Evolutionary conservation across 1,140 invertebrate genomes (phyloP).

Genomic region (Drosophila albomicans): DNA sequence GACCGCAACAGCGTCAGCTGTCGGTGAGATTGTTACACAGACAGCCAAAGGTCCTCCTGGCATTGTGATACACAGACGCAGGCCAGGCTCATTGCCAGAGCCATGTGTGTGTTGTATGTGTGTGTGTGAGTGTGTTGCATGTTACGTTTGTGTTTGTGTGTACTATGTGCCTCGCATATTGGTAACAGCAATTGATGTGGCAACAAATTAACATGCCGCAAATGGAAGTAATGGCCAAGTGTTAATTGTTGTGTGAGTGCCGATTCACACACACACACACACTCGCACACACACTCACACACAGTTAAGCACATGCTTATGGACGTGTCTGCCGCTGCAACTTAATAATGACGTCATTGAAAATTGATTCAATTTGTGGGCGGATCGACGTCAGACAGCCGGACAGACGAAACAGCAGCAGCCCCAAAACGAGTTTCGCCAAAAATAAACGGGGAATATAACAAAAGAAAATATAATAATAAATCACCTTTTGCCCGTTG

Average conservation of each 20-base stretch:
- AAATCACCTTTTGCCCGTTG: conserved; percentile 57
- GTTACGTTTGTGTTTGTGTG: background rate
- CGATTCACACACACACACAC: conserved; percentile 21
- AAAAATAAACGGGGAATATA: conserved; percentile 18
- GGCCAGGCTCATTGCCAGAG: background rate
- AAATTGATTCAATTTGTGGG: conserved; percentile 65
- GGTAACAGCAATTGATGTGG: conserved; percentile 80
- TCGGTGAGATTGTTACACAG: conserved; percentile 76
- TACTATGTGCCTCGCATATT: conserved; percentile 68
- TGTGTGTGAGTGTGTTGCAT: conserved; percentile 12
- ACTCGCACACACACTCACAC: background rate
- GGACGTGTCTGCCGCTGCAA: conserved; percentile 39
- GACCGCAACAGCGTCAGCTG: conserved; percentile 81
- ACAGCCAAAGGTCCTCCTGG: conserved; percentile 33
- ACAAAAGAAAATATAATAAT: conserved; percentile 60
- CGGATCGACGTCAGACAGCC: background rate
- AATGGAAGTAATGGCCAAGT: conserved; percentile 83
- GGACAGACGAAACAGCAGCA: background rate
- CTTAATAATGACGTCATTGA: conserved; percentile 71
- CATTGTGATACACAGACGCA: conserved; percentile 7
- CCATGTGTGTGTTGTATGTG: conserved; percentile 39
- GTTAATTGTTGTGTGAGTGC: conserved; percentile 76
- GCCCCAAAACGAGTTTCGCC: background rate
- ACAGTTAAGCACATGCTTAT: conserved; percentile 25
- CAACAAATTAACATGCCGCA: conserved; percentile 83